Base-by-base conservation (phyloP, 2,113 vertebrate genomes). In the Oreochromis niloticus region DNA sequence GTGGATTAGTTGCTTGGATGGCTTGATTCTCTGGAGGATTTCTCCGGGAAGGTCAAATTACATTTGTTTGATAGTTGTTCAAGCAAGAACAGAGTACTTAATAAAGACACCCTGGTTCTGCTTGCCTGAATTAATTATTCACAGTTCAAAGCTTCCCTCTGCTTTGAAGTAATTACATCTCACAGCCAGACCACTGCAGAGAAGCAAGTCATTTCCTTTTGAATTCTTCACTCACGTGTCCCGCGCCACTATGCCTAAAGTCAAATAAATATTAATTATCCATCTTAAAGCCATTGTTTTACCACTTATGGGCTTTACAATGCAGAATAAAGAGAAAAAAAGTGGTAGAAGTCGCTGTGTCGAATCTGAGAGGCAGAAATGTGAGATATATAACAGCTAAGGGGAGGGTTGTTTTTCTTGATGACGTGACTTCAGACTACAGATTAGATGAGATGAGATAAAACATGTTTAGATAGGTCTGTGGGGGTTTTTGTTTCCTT, bases 51-150 rank as follows among this genome's bases (percentile, higher is more conserved):
- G 87, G 88, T 94, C 90, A 89, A 50, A 88, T 93, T 88, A 87
- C 87, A 87, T 91, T 91, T 87, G 85, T 90, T 84, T 93, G 93
- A 92, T 89, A 88, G 81, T 63, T 85, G 88, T 78, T 93, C 85
- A 91, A 88, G 90, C 86, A 85, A 86, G 81, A 93, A 56, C 59
- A 27, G 84, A 68, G 43, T 73, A 63, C 82, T 94, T 92, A 92
- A 93, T 92, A 89, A 93, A 93, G 89, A 93, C 84, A 88, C 68
- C 81, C 88, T 80, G 92, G 87, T 85, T 90, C 59, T 87, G 91
- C 89, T 84, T 88, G 91, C 75, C 88, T 87, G 81, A 84, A 89
- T 84, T 89, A 81, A 93, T 94, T 93, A 93, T 17, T 85, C 75
- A 87, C 88, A 92, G 90, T 90, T 90, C 90, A 93, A 91, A 93